Conservation (phyloP, 2,113 vertebrate species). For the Pomatorhinus ruficollis region DNA sequence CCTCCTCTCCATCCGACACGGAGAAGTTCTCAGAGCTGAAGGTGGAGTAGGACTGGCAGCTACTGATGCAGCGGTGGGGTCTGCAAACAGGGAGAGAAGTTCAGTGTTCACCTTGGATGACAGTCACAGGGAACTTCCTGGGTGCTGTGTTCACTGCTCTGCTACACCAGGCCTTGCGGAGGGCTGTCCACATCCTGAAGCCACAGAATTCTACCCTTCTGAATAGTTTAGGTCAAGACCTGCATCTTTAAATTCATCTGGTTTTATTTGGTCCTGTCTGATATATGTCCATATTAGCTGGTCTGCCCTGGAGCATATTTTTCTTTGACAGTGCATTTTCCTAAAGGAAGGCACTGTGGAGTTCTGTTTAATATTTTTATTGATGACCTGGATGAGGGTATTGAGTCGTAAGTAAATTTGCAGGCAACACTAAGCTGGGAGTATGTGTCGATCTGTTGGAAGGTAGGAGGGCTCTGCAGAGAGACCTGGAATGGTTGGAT, state of each 20-base stretch:
- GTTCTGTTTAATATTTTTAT: background rate
- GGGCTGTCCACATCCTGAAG: background rate
- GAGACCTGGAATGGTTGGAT: background rate
- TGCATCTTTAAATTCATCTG: background rate
- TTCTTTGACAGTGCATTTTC: background rate
- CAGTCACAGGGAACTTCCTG: background rate
- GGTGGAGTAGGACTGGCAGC: slow-evolving; percentile 97
- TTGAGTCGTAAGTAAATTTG: background rate
- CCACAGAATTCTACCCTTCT: background rate
- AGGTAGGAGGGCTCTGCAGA: background rate
- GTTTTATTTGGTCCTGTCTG: background rate
- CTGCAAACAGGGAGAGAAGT: slow-evolving; percentile 62
- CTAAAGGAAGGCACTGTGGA: background rate
- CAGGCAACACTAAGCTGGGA: background rate
- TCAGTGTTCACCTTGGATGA: background rate
- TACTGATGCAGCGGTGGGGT: slow-evolving; percentile 94
- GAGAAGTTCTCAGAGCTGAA: slow-evolving; percentile 99
- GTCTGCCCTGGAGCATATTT: background rate
- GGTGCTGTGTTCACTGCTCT: background rate
- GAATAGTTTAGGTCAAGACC: background rate
- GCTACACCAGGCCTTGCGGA: background rate
- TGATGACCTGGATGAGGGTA: background rate
- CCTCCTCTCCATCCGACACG: slow-evolving; percentile 95
- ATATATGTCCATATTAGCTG: background rate
- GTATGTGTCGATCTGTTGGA: fast-evolving